phyloP scores from a whole-genome alignment of 2,888 invertebrate genomes.

The Branchellion lobata region DNA sequence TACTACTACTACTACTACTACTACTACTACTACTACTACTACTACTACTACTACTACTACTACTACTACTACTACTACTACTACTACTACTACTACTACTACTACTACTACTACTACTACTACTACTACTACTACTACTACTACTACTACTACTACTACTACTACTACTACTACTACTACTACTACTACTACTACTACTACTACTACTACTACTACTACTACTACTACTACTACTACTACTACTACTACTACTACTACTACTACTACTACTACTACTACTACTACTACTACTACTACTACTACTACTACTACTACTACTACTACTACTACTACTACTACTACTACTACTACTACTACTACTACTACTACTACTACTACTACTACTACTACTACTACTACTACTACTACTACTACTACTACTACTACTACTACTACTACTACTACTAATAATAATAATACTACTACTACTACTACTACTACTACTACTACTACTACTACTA shows the following conservation, averaged over 20 bases:
- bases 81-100: conserved; percentile 8
- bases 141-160: conserved; percentile 27
- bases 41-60: conserved; percentile 14
- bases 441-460: too few species aligned
- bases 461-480: too few species aligned
- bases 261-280: conserved; percentile 29
- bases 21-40: conserved; percentile 29
- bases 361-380: conserved; percentile 3
- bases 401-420: too few species aligned
- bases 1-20: conserved; percentile 28
- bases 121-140: conserved; percentile 28
- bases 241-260: conserved; percentile 28
- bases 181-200: conserved; percentile 29
- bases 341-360: conserved; percentile 21
- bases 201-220: conserved; percentile 8
- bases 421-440: too few species aligned
- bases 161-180: conserved; percentile 18
- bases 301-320: conserved; percentile 6
- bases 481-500: too few species aligned
- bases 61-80: conserved; percentile 24
- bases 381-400: background rate
- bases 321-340: conserved; percentile 12
- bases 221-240: conserved; percentile 23
- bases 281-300: conserved; percentile 28
- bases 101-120: conserved; percentile 9